These are phyloP conservation scores for Cricetomys ansorgei DNA, from an alignment of 2,113 vertebrate species.

Conservation along the genomic window DNA sequence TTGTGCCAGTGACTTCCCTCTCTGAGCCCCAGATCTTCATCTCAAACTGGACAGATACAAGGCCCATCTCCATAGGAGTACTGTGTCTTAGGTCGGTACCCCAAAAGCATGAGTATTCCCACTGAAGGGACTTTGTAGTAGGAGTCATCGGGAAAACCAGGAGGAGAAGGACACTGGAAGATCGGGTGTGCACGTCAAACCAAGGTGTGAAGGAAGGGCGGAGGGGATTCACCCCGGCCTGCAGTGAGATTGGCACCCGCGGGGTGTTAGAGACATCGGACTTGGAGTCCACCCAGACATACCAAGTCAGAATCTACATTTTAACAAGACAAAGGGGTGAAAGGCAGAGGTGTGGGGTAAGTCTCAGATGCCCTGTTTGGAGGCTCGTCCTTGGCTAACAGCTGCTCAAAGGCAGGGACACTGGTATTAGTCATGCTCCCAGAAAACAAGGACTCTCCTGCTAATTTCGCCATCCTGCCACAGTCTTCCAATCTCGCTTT, in stretches of 20 bases:
- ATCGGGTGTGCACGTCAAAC: too few species aligned
- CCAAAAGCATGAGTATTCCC: background rate
- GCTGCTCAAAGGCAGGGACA: background rate
- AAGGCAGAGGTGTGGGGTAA: background rate
- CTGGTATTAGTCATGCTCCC: fast-evolving
- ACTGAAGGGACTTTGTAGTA: background rate
- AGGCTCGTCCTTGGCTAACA: background rate
- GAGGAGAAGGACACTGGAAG: background rate
- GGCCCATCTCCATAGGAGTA: background rate
- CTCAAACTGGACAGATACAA: background rate
- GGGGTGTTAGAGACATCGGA: background rate
- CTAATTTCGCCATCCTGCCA: background rate
- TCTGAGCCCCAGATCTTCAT: background rate
- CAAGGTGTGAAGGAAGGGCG: background rate
- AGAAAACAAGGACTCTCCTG: too few species aligned
- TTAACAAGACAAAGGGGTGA: background rate
- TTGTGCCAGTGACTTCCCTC: background rate
- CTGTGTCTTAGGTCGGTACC: background rate
- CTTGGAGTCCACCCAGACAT: background rate
- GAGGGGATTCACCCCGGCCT: background rate
- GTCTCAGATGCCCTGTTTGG: background rate
- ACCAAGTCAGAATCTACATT: background rate
- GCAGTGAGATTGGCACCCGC: too few species aligned
- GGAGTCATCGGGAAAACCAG: background rate
- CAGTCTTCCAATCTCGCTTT: background rate